Base-by-base conservation (phyloP, 2,888 invertebrate species). In the Galerucella pusilla region DNA sequence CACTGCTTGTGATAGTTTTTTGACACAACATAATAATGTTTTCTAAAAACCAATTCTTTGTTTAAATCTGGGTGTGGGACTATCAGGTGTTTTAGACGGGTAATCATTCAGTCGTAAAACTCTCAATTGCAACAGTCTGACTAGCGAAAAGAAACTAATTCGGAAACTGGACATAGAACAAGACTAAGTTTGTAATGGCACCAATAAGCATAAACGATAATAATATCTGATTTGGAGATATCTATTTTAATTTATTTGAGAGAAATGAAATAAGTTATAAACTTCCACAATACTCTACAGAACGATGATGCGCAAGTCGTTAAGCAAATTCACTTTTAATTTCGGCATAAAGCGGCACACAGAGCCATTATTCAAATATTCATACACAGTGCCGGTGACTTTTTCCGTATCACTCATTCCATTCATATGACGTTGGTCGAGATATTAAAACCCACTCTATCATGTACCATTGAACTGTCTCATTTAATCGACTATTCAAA, bases 401-500 rank as follows among this genome's bases (percentile, higher is more conserved):
- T 72, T 67, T 72, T 72, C 52, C 67, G 64, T 66, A 66, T 72
- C 59, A 59, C 65, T 59, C 71, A 72, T 60, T 49, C 66, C 6
- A 71, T 66, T 67, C 72, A 67, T 35, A 60, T 67, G 52, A 72
- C 54, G 64, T 72, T 60, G 46, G 59, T 66, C 28, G 71, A 25
- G 71, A 66, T 67, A 72, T 72, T 72, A 72, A 72, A 72, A 72
- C 49, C 60, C 35, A 60, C 71, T 75, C 71, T 67, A 63, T 70
- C 75, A 67, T 71, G 72, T 72, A 66, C 66, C 49, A 72, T 72
- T 72, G 73, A 69, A 76, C 60, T 71, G 70, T 77, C 69, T 77
- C 77, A 71, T 77, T 74, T 75, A 73, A 77, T 77, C 75, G 65
- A 73, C 59, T 73, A 71, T 70, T 77, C 75, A 75, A 73, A 77